Evolutionary conservation across 2,113 vertebrate species (phyloP).

Genomic region (Parotia lawesii): DNA sequence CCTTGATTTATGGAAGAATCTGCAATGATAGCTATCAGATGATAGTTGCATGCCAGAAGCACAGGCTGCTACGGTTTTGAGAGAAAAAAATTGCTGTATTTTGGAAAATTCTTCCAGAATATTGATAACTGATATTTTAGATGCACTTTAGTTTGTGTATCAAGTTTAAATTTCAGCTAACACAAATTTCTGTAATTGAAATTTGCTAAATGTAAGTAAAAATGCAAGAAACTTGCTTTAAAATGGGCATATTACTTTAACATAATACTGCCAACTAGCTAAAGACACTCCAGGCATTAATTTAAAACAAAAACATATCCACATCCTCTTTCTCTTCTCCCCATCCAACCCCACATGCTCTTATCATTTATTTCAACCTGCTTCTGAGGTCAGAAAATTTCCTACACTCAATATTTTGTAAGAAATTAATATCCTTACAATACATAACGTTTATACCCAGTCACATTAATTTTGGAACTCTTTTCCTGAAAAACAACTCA

Average conservation of each 20-base stretch:
- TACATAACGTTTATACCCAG: not conserved
- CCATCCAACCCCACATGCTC: not conserved
- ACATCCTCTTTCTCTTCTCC: rapidly evolving
- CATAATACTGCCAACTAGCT: not conserved
- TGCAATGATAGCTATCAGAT: not conserved
- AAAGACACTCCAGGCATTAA: not conserved
- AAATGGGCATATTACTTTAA: not conserved
- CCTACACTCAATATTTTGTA: not conserved
- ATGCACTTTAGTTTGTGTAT: not conserved
- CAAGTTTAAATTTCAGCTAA: not conserved
- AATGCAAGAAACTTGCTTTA: not conserved
- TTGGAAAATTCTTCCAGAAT: not conserved
- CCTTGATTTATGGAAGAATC: not conserved
- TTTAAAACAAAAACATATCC: not conserved
- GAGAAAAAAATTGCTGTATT: not conserved
- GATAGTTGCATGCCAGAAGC: not conserved
- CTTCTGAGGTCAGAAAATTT: not conserved
- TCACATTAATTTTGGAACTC: not conserved
- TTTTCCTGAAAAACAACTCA: not conserved
- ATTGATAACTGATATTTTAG: not conserved
- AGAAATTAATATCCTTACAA: not conserved
- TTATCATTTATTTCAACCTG: not conserved
- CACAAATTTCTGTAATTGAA: not conserved
- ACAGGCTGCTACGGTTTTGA: not conserved
- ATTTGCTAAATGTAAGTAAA: not conserved